Evolutionary conservation across 2,888 invertebrate genomes (phyloP).

Genomic region (Rhagonycha lutea): DNA sequence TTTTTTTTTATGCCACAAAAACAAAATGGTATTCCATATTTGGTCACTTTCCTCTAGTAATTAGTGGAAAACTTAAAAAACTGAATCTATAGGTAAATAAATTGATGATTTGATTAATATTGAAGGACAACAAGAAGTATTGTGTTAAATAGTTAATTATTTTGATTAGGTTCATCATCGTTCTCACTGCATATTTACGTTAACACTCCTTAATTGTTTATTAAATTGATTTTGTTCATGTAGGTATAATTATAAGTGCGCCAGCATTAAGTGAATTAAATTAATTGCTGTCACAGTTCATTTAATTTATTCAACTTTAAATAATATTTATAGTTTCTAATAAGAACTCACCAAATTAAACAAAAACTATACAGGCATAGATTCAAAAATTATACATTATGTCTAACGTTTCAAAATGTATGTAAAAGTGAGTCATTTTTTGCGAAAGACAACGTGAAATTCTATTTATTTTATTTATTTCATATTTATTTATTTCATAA

Average conservation of each 20-base stretch:
- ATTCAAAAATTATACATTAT: too few species aligned
- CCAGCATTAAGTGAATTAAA: background rate
- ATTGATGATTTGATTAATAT: background rate
- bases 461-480: too few species aligned
- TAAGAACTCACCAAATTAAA: too few species aligned
- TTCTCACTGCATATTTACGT: background rate
- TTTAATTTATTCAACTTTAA: background rate
- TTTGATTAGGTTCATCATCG: background rate
- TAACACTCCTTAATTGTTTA: background rate
- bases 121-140: background rate
- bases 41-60: too few species aligned
- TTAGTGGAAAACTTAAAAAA: background rate
- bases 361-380: too few species aligned
- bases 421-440: too few species aligned
- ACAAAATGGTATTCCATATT: too few species aligned
- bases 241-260: background rate
- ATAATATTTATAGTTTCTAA: background rate
- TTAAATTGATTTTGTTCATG: background rate
- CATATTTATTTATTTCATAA: too few species aligned
- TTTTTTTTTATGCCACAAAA: too few species aligned
- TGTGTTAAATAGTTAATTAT: background rate
- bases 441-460: too few species aligned
- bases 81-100: background rate
- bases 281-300: background rate
- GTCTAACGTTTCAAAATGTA: too few species aligned